Conservation (phyloP, 2,888 invertebrate genomes). For the Neelides folsomi region DNA sequence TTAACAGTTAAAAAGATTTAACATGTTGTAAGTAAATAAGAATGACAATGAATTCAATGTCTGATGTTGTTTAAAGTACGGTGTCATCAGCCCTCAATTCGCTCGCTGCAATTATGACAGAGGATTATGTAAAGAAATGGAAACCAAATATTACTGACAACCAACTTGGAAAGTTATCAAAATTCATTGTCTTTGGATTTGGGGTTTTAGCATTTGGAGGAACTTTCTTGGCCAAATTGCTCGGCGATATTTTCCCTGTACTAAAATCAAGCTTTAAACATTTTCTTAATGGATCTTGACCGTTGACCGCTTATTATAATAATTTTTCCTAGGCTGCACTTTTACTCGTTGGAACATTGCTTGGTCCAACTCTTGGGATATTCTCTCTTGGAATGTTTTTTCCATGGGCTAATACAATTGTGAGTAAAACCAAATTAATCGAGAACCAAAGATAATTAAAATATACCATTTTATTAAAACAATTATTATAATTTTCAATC, state of each 20-base stretch:
- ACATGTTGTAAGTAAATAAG: neutral
- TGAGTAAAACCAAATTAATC: neutral
- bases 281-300: neutral
- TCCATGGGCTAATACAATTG: constrained; percentile 20
- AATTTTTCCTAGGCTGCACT: constrained; percentile 12
- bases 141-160: constrained; percentile 40
- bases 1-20: neutral
- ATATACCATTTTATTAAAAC: no score
- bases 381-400: constrained; percentile 24
- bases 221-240: constrained; percentile 9
- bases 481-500: no score
- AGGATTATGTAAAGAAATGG: constrained; percentile 20
- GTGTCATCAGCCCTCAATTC: constrained; percentile 32
- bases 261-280: neutral
- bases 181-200: constrained; percentile 6
- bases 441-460: no score
- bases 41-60: no score
- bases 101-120: constrained; percentile 40
- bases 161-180: constrained; percentile 6
- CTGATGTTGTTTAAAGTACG: constrained; percentile 6
- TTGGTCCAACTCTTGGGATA: constrained; percentile 21
- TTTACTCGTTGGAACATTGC: constrained; percentile 15
- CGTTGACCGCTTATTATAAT: neutral
- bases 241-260: constrained; percentile 17
- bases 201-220: constrained; percentile 11